A percentile compares a stretch with the other conserved stretches of the same genome.
Conservation (phyloP, 2,888 invertebrate species). For the Nesidiocoris tenuis region DNA sequence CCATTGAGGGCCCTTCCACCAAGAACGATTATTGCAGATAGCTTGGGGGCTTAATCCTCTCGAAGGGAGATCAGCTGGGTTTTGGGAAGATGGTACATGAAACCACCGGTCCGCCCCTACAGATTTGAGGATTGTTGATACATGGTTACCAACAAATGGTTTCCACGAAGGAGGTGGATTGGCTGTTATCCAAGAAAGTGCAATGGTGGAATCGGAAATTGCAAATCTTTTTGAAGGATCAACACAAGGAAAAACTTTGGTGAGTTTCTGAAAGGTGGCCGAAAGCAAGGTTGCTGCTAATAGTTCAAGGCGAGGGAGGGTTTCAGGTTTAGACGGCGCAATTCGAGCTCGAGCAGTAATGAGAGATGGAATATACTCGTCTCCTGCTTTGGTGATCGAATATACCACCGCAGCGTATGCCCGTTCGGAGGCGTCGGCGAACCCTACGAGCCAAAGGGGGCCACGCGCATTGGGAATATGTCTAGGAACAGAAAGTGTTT, state of each 20-base stretch:
- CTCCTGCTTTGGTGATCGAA: background rate
- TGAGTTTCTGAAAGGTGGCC: background rate
- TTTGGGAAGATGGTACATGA: conserved; percentile 3
- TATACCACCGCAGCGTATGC: conserved; percentile 8
- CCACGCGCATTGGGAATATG: background rate
- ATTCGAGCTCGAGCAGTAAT: background rate
- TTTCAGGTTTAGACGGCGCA: background rate
- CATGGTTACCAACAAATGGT: conserved; percentile 14
- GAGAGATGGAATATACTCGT: background rate
- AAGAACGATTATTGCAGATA: background rate
- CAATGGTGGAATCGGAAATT: conserved; percentile 5
- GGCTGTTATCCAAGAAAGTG: background rate
- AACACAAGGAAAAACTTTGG: background rate
- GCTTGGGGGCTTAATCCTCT: background rate
- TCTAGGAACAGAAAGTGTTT: conserved; percentile 1
- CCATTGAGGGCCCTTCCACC: conserved; percentile 34
- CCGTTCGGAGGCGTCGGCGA: conserved; percentile 16
- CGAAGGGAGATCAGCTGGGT: too few species aligned
- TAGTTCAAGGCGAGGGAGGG: background rate
- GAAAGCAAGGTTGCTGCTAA: background rate
- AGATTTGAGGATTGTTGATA: background rate
- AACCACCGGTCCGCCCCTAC: background rate
- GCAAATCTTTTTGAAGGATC: background rate
- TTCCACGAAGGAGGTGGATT: conserved; percentile 4
- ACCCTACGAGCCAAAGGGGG: background rate